A percentile compares a stretch with the other conserved stretches of the same genome.
Evolutionary conservation across 1,140 invertebrate genomes (phyloP).

Genomic region (Hydropsyche tenuis): DNA sequence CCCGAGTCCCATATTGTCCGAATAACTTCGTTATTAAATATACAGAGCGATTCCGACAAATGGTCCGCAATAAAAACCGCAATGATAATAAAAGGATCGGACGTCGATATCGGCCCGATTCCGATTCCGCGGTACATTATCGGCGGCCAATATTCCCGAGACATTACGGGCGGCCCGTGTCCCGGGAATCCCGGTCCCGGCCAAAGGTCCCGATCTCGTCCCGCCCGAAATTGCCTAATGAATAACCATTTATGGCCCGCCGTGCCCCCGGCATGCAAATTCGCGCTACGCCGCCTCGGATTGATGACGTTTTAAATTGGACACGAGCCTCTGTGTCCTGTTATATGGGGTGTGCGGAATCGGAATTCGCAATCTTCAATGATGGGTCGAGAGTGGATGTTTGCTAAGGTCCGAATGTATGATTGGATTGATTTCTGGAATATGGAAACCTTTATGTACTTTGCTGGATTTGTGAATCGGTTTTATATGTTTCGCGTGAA

Average conservation of each 20-base stretch:
- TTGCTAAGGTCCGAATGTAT: too few relatives aligned
- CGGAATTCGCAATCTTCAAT: too few relatives aligned
- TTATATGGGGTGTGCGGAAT: background rate
- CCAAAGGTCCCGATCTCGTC: conserved; percentile 14
- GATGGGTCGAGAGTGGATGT: too few relatives aligned
- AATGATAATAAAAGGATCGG: too few relatives aligned
- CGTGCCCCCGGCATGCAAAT: background rate
- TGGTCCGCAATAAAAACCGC: conserved; percentile 14
- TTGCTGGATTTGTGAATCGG: too few relatives aligned
- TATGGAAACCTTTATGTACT: too few relatives aligned
- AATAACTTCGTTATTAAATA: background rate
- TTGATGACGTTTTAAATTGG: too few relatives aligned
- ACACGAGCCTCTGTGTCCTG: background rate
- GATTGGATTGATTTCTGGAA: too few relatives aligned
- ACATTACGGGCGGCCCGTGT: background rate
- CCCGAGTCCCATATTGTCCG: too few relatives aligned
- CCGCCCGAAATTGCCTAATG: conserved; percentile 16
- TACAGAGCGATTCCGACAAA: conserved; percentile 10
- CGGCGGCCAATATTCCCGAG: too few relatives aligned
- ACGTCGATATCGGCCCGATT: background rate
- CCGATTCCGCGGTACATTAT: background rate
- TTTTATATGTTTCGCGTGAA: too few relatives aligned
- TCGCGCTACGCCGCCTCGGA: background rate
- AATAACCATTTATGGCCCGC: conserved; percentile 11
- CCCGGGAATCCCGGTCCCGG: conserved; percentile 6